Base-by-base conservation (phyloP, 1,140 invertebrate species). In the Homarus americanus region DNA sequence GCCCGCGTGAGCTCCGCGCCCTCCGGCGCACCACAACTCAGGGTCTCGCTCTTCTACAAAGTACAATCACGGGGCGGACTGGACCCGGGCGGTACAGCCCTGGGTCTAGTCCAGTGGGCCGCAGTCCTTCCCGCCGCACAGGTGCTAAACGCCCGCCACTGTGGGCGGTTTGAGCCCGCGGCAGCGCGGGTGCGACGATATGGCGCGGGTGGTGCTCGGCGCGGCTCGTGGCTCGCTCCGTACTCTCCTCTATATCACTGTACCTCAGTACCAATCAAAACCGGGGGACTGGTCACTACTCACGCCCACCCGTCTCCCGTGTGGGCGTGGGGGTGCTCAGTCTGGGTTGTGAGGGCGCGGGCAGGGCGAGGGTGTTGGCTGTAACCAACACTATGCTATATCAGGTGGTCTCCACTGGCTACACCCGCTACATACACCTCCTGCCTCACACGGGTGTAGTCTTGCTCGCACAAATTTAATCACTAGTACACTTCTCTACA, bases 1-100 rank as follows among this genome's bases (percentile, higher is more conserved):
- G 93, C 98, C 98, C 91, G 97, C 97, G 95, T 98, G 93, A 94
- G 83, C 86, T 34, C 34, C 38, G 73, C 73, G 82, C 36, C 80
- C 38, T 36, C 4, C 28, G 84, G 84, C 84, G 83, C 86, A 41
- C 86, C 76, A 87, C 76, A 80, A 44, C 86, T 87, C 86, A 87
- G 86, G 86, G 86, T 87, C 86, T 87, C 75, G 58, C 76, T 79
- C 75, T 87, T 87, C 86, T 79, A 41, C 75, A 87, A 83, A 90
- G 88, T 83, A 90, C 88, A 90, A 90, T 90, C 88, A 90, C 79
- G 72, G 86, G 76, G 53, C 49, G 76, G 76, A 44, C 72, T 63
- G 53, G 76, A 44, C 38, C 36, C 49, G 53, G 58, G 76, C 58
- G 49, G 41, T 24, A 41, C 75, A 41, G 86, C 49, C 53, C 53